phyloP scores from a whole-genome alignment of 2,113 vertebrate species.

The Pelecanus crispus region DNA sequence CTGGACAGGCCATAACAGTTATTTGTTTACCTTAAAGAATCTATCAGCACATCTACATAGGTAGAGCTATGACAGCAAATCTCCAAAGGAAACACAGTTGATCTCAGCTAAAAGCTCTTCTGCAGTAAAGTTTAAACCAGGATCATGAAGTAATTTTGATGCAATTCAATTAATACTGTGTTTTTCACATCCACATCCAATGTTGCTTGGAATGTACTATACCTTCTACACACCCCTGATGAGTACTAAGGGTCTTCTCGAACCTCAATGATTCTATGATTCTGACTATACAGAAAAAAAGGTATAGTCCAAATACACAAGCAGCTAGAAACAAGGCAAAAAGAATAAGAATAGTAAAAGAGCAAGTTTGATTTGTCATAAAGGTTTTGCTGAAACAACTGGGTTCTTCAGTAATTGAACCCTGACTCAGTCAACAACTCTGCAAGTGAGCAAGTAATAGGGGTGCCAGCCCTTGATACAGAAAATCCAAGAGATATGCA shows the following conservation, averaged over 20 bases:
- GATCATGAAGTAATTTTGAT: background rate
- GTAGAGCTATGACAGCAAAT: background rate
- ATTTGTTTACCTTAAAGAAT: background rate
- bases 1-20: background rate
- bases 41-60: background rate
- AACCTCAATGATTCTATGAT: background rate
- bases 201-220: background rate
- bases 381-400: background rate
- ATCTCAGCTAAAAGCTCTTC: background rate
- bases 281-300: background rate
- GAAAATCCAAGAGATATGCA: background rate
- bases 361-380: background rate
- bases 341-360: background rate
- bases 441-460: background rate
- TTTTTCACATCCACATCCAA: background rate
- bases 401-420: background rate
- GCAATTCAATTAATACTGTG: background rate
- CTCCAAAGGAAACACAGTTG: background rate
- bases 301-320: background rate
- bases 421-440: background rate
- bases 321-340: background rate
- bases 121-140: background rate
- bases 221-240: background rate
- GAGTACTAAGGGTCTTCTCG: background rate
- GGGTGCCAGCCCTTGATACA: background rate